phyloP scores from a whole-genome alignment of 2,888 invertebrate genomes.

The Ephialtes manifestator region DNA sequence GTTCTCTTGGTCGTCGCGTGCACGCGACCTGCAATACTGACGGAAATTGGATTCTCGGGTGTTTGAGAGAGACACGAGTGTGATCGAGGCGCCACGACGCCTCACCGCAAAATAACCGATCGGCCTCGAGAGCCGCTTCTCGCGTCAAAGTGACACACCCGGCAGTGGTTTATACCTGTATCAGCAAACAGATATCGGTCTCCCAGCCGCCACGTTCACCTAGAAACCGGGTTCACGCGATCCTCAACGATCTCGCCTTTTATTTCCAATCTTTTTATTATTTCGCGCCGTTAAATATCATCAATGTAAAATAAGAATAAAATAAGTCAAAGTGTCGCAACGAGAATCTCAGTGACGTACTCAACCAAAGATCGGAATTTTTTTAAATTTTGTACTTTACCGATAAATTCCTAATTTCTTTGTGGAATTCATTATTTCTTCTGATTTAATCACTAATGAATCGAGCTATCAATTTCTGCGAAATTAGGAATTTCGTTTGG shows the following conservation, averaged over 20 bases:
- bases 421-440: no score
- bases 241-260: slow-evolving; percentile 68
- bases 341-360: not conserved
- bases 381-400: no score
- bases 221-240: slow-evolving; percentile 82
- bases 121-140: slow-evolving; percentile 74
- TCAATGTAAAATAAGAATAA: not conserved
- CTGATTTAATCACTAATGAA: no score
- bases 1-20: slow-evolving; percentile 57
- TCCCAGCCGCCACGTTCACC: slow-evolving; percentile 76
- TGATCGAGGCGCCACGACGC: slow-evolving; percentile 74
- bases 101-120: slow-evolving; percentile 76
- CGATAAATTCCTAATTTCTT: no score
- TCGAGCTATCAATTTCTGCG: no score
- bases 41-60: slow-evolving; percentile 68
- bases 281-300: slow-evolving; percentile 27
- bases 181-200: slow-evolving; percentile 56
- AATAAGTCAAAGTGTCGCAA: not conserved
- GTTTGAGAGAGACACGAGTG: slow-evolving; percentile 68
- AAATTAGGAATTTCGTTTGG: no score
- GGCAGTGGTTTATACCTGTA: slow-evolving; percentile 78
- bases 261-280: slow-evolving; percentile 29
- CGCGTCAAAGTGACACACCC: slow-evolving; percentile 78
- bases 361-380: no score
- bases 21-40: slow-evolving; percentile 59